phyloP scores from a whole-genome alignment of 2,888 invertebrate species.

The Dastarcus helophoroides region DNA sequence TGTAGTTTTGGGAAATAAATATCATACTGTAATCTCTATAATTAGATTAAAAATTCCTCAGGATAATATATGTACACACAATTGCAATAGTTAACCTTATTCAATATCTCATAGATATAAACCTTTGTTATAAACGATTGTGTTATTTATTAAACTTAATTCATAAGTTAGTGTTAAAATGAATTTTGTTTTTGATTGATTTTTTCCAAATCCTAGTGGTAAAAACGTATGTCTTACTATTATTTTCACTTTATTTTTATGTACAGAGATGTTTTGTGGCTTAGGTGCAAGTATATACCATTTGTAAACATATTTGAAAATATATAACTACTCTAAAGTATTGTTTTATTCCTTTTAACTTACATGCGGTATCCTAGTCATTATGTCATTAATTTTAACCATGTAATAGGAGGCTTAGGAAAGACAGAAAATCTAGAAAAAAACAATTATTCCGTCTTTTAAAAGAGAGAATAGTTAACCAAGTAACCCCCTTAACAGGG shows the following conservation, averaged over 20 bases:
- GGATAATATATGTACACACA: slow-evolving; percentile 34
- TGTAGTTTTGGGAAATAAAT: slow-evolving; percentile 8
- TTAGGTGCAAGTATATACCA: slow-evolving; percentile 34
- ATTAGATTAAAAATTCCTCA: slow-evolving; percentile 33
- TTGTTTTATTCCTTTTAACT: too few relatives aligned
- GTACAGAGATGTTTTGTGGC: slow-evolving; percentile 34
- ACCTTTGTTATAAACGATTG: slow-evolving; percentile 13
- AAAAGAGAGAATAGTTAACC: too few relatives aligned
- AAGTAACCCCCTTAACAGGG: too few relatives aligned
- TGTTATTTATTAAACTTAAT: slow-evolving; percentile 5
- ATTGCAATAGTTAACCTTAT: slow-evolving; percentile 31
- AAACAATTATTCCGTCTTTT: too few relatives aligned
- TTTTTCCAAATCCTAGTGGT: not conserved
- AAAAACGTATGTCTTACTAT: slow-evolving; percentile 9
- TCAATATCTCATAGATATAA: slow-evolving; percentile 18
- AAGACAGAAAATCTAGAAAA: too few relatives aligned
- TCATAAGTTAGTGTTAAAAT: too few relatives aligned
- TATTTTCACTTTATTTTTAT: slow-evolving; percentile 24
- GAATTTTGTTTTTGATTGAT: slow-evolving; percentile 5
- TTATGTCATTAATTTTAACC: too few relatives aligned
- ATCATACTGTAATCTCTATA: slow-evolving; percentile 32
- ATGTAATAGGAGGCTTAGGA: too few relatives aligned
- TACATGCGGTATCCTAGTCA: too few relatives aligned
- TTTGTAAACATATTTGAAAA: slow-evolving; percentile 35
- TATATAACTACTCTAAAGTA: slow-evolving; percentile 30